Evolutionary conservation across 2,888 invertebrate species (phyloP), one percentile per base, ranked within the genome.

Genomic region (Candidula unifasciata): DNA sequence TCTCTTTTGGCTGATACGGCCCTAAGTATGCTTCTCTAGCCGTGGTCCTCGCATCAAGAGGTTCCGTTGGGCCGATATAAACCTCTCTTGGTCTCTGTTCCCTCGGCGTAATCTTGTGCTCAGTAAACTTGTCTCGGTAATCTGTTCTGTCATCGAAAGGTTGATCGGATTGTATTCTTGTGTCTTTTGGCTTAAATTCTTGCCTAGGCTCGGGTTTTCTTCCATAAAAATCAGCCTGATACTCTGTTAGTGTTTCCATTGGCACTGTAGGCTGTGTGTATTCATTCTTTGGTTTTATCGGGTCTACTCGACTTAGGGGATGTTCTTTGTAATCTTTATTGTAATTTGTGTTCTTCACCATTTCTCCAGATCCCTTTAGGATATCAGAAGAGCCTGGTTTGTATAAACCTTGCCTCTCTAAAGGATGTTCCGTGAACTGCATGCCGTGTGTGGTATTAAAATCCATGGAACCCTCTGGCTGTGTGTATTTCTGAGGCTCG

Each of bases 301-400:
- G 80, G 0, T 89, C 87, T 82, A 89, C 87, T 27, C 89, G 87
- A 18, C 86, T 89, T 64, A 86, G 86, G 3, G 88, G 87, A 89
- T 90, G 91, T 78, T 89, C 88, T 33, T 90, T 89, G 87, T 91
- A 94, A n/a, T 89, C 90, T 21, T 91, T 90, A 35, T 90, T 87
- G 88, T 94, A 93, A 80, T 90, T 91, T 24, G 94, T 94, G 10
- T 86, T 77, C 52, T 89, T 92, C 30, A 91, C 90, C 82, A 94
- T 91, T 37, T 93, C 93, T 33, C 90, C 89, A 64, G 90, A 90
- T 27, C 83, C 71, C 74, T 80, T 80, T 60, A 88, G 76, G 13
- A 83, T 52, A 52, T 86, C 68, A 0, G 87, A 87, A 0, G 89
- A 88, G 35, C 91, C 89, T 30, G 87, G 86, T 8, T 93, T 93